Conservation (phyloP, 2,113 vertebrate species). For the Aphyosemion australe region DNA sequence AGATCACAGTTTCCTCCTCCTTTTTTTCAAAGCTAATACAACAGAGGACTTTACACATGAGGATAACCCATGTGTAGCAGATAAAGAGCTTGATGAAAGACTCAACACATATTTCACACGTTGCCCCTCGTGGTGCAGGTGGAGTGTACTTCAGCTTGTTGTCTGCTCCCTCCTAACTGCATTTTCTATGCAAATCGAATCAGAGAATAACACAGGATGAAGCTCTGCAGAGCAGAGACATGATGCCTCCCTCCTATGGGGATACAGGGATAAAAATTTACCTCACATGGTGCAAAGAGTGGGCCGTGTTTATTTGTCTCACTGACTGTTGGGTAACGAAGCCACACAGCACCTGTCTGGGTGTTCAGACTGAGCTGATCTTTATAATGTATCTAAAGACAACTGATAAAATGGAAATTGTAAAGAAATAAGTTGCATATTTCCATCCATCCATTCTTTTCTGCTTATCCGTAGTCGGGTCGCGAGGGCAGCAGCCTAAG, state of each 20-base stretch:
- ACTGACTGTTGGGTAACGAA: slow-evolving; percentile 65
- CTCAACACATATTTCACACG: slow-evolving; percentile 67
- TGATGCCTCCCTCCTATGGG: slow-evolving; percentile 52
- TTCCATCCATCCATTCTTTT: too few species aligned
- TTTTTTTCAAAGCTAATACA: slow-evolving; percentile 69
- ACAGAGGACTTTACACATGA: slow-evolving; percentile 59
- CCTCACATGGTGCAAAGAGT: slow-evolving; percentile 60
- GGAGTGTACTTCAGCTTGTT: slow-evolving; percentile 61
- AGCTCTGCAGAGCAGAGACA: slow-evolving; percentile 58
- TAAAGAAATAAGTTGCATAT: too few species aligned
- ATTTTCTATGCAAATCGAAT: slow-evolving; percentile 71
- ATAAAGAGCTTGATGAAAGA: slow-evolving; percentile 73
- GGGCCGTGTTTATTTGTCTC: slow-evolving; percentile 66
- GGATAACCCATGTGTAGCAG: slow-evolving; percentile 47
- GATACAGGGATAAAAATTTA: slow-evolving; percentile 46
- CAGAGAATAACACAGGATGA: slow-evolving; percentile 62
- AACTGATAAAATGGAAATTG: slow-evolving; percentile 23
- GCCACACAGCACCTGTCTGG: slow-evolving; percentile 44
- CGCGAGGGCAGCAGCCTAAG: too few species aligned
- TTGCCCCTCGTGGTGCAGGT: slow-evolving; percentile 62
- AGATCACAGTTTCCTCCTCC: slow-evolving; percentile 60
- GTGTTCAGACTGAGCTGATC: slow-evolving; percentile 35
- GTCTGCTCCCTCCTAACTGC: slow-evolving; percentile 49
- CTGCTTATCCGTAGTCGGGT: too few species aligned
- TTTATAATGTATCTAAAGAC: slow-evolving; percentile 15